Percentiles rank a stretch among this genome's conserved stretches.
These are phyloP conservation scores for Triplophysa rosa DNA, from an alignment of 2,113 vertebrate genomes.

Conservation along the genomic window DNA sequence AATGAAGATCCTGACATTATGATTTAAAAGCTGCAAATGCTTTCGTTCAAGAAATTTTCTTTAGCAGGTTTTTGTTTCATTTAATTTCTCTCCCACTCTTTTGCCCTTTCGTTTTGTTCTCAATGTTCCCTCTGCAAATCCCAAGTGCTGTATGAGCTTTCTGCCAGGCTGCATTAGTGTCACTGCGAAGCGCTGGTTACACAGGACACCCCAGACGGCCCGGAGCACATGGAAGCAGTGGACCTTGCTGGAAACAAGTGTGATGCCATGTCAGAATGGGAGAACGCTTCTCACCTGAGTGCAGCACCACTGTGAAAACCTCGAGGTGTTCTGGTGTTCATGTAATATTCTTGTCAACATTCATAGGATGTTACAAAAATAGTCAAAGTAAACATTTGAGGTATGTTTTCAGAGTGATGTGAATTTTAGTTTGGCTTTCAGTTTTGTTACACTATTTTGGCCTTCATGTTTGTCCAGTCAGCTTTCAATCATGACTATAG, in stretches of 20 bases:
- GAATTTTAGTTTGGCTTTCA: too few relatives aligned
- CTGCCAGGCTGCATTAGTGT: constrained; percentile 64
- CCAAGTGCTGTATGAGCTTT: constrained; percentile 47
- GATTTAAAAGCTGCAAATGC: constrained; percentile 57
- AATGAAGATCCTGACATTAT: constrained; percentile 62
- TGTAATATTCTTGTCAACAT: constrained; percentile 19
- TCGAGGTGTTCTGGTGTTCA: not conserved
- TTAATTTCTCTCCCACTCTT: not conserved
- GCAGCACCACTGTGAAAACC: constrained; percentile 6
- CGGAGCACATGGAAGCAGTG: constrained; percentile 62
- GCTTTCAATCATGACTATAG: too few relatives aligned
- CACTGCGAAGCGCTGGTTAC: constrained; percentile 63
- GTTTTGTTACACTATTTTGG: too few relatives aligned
- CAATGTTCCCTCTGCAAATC: constrained; percentile 34
- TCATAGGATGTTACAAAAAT: not conserved
- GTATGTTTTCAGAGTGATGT: not conserved
- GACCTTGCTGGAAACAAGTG: constrained; percentile 68
- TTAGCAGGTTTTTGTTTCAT: constrained; percentile 55
- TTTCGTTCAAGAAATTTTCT: constrained; percentile 61
- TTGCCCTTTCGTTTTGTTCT: constrained; percentile 14
- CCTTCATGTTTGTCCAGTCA: too few relatives aligned
- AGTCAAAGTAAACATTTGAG: not conserved
- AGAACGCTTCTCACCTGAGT: constrained; percentile 42
- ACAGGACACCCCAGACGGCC: constrained; percentile 59
- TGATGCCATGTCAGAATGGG: constrained; percentile 60